These are phyloP conservation scores for Parapsyche elsis DNA, from an alignment of 1,140 invertebrate species.

Conservation along the genomic window DNA sequence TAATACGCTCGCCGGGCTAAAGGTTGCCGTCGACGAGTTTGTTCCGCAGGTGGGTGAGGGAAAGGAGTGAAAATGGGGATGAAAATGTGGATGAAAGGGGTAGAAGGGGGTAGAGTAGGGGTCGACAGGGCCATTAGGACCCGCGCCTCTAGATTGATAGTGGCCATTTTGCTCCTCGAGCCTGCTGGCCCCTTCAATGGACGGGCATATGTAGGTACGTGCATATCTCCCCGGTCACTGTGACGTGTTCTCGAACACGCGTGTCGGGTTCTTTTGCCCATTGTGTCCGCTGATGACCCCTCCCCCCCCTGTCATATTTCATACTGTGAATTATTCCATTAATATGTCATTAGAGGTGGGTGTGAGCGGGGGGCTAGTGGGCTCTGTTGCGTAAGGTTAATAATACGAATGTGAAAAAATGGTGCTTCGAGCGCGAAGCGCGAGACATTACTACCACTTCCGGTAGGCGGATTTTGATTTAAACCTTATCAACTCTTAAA, in stretches of 20 bases:
- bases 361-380: no score
- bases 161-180: neutral
- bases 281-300: constrained; percentile 10
- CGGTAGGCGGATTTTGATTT: no score
- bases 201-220: neutral
- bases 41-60: neutral
- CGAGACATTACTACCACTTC: no score
- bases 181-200: neutral
- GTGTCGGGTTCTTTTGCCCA: neutral
- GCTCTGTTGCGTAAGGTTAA: no score
- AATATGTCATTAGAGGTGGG: constrained; percentile 25
- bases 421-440: no score
- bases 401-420: no score
- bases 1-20: neutral
- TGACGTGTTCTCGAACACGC: neutral
- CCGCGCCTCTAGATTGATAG: neutral
- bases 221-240: neutral
- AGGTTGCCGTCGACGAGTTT: neutral
- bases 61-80: no score
- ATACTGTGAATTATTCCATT: constrained; percentile 23
- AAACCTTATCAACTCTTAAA: no score
- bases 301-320: neutral
- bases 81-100: no score
- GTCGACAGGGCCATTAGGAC: neutral
- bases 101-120: neutral